A percentile compares a stretch with the other conserved stretches of the same genome.
Conservation (phyloP, 2,113 vertebrate genomes). For the Malurus elegans region DNA sequence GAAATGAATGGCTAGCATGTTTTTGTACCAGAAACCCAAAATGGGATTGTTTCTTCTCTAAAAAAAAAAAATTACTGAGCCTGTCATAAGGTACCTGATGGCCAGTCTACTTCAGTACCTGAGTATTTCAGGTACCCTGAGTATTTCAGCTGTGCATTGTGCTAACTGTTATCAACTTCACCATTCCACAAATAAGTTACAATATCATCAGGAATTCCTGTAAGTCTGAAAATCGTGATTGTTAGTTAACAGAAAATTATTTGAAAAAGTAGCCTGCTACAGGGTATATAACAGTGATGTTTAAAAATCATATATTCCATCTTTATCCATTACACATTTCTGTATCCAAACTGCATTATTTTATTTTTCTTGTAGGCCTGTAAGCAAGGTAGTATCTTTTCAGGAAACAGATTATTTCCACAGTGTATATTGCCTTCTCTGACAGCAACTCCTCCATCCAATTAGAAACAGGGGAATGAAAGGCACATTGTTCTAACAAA, state of each 20-base stretch:
- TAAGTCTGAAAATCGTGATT: not conserved
- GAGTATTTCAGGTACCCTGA: not conserved
- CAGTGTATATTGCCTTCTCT: not conserved
- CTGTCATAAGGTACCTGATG: not conserved
- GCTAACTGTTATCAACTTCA: not conserved
- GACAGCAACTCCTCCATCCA: not conserved
- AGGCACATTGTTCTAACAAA: not conserved
- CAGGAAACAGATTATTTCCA: not conserved
- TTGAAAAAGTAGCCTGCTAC: not conserved
- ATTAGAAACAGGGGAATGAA: not conserved
- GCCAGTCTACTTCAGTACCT: not conserved
- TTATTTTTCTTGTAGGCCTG: not conserved
- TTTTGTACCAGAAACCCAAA: not conserved
- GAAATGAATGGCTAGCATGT: not conserved
- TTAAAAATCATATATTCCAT: not conserved
- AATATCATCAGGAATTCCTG: not conserved
- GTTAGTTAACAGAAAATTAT: slow-evolving; percentile 8
- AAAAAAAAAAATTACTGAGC: not conserved
- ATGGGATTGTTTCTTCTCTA: not conserved
- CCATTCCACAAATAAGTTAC: not conserved
- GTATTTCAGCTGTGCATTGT: not conserved
- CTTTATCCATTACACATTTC: not conserved
- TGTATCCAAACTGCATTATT: not conserved
- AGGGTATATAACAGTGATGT: not conserved
- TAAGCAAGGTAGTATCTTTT: not conserved